Evolutionary conservation across 2,113 vertebrate genomes (phyloP).

Genomic region (Labeo rohita): DNA sequence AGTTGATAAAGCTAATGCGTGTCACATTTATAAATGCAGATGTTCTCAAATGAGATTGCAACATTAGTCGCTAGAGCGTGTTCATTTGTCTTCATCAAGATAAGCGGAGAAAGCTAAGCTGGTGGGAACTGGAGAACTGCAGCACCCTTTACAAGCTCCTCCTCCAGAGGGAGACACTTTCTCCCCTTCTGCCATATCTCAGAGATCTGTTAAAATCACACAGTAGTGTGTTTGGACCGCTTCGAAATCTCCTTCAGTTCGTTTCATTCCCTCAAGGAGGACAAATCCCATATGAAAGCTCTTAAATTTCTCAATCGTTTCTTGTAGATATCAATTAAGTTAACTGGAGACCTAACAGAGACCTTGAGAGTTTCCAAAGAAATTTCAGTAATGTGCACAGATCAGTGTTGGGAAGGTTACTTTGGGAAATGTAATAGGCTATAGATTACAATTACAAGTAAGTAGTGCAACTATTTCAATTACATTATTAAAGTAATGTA

Average conservation of each 20-base stretch:
- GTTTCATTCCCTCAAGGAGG: neutral
- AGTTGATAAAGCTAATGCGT: conserved; percentile 69
- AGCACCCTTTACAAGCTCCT: conserved; percentile 44
- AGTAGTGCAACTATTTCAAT: too few species aligned
- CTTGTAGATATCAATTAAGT: neutral
- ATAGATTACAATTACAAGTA: too few species aligned
- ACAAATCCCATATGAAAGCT: neutral
- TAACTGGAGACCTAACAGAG: neutral
- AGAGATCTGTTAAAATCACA: neutral
- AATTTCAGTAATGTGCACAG: neutral
- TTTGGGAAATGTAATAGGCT: too few species aligned
- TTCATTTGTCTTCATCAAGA: conserved; percentile 68
- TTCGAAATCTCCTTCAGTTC: neutral
- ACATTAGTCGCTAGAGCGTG: conserved; percentile 68
- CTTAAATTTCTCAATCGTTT: neutral
- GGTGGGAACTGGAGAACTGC: conserved; percentile 35
- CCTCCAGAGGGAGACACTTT: conserved; percentile 53
- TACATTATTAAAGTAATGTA: too few species aligned
- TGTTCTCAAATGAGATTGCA: conserved; percentile 70
- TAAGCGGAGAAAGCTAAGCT: conserved; percentile 54
- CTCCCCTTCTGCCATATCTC: conserved; percentile 30
- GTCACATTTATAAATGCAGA: conserved; percentile 66
- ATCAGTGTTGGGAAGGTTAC: too few species aligned
- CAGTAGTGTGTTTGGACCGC: neutral
- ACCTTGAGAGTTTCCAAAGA: neutral